Base-by-base conservation (phyloP, 2,113 vertebrate genomes). In the Microcebus lehilahytsara region DNA sequence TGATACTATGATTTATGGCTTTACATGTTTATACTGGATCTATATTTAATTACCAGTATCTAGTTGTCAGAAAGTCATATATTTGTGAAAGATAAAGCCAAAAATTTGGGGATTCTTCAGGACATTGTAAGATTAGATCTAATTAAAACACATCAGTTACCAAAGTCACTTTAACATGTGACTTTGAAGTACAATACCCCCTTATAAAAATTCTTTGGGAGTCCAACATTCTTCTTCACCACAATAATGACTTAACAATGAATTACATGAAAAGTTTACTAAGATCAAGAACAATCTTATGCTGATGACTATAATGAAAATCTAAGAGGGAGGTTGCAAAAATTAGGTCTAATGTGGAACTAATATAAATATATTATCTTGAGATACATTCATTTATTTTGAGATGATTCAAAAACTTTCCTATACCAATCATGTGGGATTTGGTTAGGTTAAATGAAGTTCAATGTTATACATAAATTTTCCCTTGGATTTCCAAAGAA, bases 11-110 rank as follows among this genome's bases (percentile, higher is more conserved):
- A 98, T 98, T 98, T 98, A 98, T 93, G 89, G 14, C 46, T 84
- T 92, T 93, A 98, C 95, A n/a, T 96, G 67, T 96, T 97, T 95
- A 94, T 85, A 95, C 17, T 93, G 85, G 84, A 92, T 95, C 84
- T 97, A 93, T 91, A 87, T 98, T 98, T 98, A 98, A 98, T 98
- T 98, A 98, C 53, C 27, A 96, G n/a, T 97, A 42, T 93, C 95
- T 96, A 89, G 94, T 89, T 98, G 95, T 98, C 97, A 98, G 92
- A 93, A 97, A 92, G 95, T 93, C 86, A 98, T 96, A 94, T 95
- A 92, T 51, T 93, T 89, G 12, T 77, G 86, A 96, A 95, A 95
- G 90, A 96, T 98, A 97, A 98, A 97, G 81, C 49, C 86, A 69
- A 97, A 96, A 83, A 83, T 85, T 87, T 91, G n/a, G 94, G 74